phyloP scores from a whole-genome alignment of 2,113 vertebrate species.

The Bucco capensis region DNA sequence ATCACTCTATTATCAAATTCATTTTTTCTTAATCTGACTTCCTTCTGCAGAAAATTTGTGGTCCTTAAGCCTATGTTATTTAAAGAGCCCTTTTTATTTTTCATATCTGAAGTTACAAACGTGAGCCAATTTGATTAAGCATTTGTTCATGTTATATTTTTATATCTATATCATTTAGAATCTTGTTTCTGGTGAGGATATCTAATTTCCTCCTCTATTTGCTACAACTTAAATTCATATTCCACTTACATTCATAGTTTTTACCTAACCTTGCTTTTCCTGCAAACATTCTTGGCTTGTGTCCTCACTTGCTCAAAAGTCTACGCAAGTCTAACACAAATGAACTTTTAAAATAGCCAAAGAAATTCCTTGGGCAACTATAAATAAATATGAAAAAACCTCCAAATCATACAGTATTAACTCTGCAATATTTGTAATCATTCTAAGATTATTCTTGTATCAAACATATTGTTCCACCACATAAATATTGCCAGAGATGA shows the following conservation, averaged over 20 bases:
- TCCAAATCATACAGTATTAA: neutral
- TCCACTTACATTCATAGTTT: neutral
- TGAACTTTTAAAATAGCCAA: neutral
- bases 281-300: neutral
- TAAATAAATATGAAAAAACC: neutral
- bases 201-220: neutral
- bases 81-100: neutral
- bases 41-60: neutral
- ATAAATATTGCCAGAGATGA: neutral
- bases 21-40: neutral
- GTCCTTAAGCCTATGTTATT: neutral
- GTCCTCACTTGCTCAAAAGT: neutral
- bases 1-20: neutral
- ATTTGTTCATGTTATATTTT: neutral
- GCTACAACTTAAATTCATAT: neutral
- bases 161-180: neutral
- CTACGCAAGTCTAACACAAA: neutral
- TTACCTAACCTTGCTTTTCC: neutral
- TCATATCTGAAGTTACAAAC: neutral
- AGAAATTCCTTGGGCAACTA: neutral
- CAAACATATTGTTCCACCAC: neutral
- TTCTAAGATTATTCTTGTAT: neutral
- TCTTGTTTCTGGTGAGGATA: neutral
- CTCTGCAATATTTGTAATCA: neutral
- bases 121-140: neutral